Evolutionary conservation across 2,113 vertebrate genomes (phyloP), one percentile per base, ranked within the genome.

Genomic region (Oreotrochilus melanogaster): DNA sequence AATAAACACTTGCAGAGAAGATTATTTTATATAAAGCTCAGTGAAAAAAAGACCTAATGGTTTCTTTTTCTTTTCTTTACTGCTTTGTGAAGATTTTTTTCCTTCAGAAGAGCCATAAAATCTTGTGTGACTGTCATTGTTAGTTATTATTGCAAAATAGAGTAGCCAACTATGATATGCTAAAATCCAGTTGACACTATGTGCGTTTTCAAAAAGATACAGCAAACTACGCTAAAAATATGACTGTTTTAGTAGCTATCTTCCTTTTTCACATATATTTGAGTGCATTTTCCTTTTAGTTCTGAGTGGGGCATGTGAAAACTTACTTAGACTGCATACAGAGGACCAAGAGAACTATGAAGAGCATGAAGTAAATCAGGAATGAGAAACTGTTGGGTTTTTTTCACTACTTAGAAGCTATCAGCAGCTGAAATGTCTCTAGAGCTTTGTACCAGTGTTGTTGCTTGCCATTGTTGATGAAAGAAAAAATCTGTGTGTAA

Each of bases 401-500:
- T 93, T 92, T 96, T 80, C 21, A 5, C 80, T 60, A 21, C 78
- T 87, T 86, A 28, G 2, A 86, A 88, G 42, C 82, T 37, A 33
- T 57, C 51, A 39, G 54, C 14, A 23, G 62, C 71, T 88, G 30
- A 88, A 92, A 84, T 25, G 15, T 51, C 82, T 96, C 85, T 73
- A 23, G 58, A 96, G 89, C 7, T 60, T 69, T n/a, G 53, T 66
- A 88, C 51, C 35, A 33, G 51, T 75, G 86, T 45, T 93, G 82
- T 75, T 95, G 83, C 81, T 95, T 96, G 93, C 71, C 56, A 82
- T 75, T 81, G 91, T 84, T 95, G 96, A 94, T 96, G 84, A 96
- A 96, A 96, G 86, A 84, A 91, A 88, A 95, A 96, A 97, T 93
- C 92, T 86, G 50, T 93, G 65, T 72, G 72, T 78, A 91, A 88